phyloP scores from a whole-genome alignment of 2,888 invertebrate species.

The Formica aserva region DNA sequence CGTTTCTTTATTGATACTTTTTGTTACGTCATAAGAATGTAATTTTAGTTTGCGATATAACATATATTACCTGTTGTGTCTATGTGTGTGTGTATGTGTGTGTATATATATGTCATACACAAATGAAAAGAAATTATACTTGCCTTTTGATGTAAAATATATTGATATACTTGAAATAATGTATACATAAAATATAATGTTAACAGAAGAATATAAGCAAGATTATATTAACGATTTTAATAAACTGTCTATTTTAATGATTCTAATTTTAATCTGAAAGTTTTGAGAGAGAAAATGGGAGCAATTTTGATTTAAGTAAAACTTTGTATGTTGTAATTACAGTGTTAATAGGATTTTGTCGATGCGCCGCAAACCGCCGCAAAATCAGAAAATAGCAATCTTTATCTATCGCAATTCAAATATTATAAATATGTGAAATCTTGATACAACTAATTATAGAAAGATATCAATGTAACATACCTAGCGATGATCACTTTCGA shows the following conservation, averaged over 20 bases:
- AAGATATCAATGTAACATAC: not conserved
- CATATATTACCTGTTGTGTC: no score
- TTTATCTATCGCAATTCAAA: not conserved
- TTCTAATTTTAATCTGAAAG: not conserved
- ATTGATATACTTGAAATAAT: not conserved
- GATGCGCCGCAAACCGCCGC: no score
- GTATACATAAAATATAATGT: not conserved
- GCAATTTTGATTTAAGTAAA: not conserved
- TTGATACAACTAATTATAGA: not conserved
- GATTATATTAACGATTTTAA: not conserved
- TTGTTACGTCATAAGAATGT: conserved; percentile 6
- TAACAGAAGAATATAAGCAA: not conserved
- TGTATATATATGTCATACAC: not conserved
- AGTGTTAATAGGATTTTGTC: not conserved
- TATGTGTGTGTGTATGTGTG: not conserved
- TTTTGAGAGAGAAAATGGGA: not conserved
- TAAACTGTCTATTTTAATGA: not conserved
- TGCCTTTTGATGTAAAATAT: not conserved
- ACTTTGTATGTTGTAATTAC: not conserved
- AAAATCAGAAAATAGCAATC: not conserved
- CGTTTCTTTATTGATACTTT: conserved; percentile 5
- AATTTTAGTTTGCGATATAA: conserved; percentile 13
- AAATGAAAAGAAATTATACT: not conserved
- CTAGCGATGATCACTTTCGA: not conserved
- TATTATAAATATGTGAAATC: not conserved